A percentile compares a stretch with the other conserved stretches of the same genome.
Conservation (phyloP, 2,797 vertebrate genomes). For the Ceryle rudis region DNA sequence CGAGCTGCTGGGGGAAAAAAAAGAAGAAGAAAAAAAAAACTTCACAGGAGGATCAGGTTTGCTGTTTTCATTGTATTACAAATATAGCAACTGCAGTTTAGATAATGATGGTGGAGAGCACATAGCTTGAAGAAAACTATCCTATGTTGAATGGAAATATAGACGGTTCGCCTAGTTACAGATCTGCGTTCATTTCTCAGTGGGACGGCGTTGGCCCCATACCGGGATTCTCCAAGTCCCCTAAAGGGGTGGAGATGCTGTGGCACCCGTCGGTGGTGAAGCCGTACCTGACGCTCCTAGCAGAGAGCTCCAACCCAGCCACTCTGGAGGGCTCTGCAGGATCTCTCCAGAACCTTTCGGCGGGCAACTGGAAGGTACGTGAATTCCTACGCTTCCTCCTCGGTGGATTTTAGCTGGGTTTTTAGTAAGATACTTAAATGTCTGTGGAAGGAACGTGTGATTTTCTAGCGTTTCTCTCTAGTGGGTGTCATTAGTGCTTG, state of each 20-base stretch:
- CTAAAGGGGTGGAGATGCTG: constrained; percentile 97
- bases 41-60: constrained; percentile 90
- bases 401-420: background rate
- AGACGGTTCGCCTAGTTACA: background rate
- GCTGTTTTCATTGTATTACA: constrained; percentile 2
- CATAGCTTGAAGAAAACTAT: rapidly evolving
- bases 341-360: constrained; percentile 97
- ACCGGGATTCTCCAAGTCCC: constrained; percentile 94
- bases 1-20: constrained; percentile 97
- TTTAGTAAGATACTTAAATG: background rate
- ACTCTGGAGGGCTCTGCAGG: constrained; percentile 97
- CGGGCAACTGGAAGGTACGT: constrained; percentile 96
- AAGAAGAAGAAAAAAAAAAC: constrained; percentile 96
- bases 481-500: rapidly evolving
- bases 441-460: background rate
- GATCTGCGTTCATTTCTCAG: constrained; percentile 69
- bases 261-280: constrained; percentile 98
- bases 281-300: constrained; percentile 94
- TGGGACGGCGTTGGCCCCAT: constrained; percentile 98
- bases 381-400: background rate
- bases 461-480: background rate
- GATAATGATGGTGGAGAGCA: background rate
- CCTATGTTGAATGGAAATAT: background rate
- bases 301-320: constrained; percentile 97
- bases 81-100: background rate